Evolutionary conservation across 2,113 vertebrate genomes (phyloP).

Genomic region (Motacilla alba): DNA sequence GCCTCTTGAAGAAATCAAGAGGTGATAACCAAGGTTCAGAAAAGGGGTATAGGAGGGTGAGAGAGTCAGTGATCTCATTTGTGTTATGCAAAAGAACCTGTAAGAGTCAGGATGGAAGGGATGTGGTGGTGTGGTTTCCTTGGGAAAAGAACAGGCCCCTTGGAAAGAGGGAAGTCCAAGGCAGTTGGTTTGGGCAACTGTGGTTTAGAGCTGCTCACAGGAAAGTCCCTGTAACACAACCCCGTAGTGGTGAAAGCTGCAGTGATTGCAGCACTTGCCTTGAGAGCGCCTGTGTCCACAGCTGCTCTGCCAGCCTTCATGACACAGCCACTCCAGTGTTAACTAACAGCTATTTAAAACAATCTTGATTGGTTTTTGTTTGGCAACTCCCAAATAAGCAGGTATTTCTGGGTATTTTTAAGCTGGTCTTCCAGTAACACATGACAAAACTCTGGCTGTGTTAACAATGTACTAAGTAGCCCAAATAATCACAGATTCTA

Average conservation of each 20-base stretch:
- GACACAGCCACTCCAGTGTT: not conserved
- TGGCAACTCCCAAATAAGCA: not conserved
- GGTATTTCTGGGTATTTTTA: not conserved
- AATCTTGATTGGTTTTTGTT: not conserved
- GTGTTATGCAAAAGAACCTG: not conserved
- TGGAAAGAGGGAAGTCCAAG: not conserved
- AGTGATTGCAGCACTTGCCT: not conserved
- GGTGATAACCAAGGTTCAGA: not conserved
- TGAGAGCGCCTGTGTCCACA: not conserved
- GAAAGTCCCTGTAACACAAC: not conserved
- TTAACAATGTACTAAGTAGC: not conserved
- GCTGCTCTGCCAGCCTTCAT: not conserved
- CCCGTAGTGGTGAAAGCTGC: rapidly evolving
- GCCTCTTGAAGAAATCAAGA: not conserved
- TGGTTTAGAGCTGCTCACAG: not conserved
- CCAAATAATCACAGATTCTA: not conserved
- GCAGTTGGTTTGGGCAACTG: not conserved
- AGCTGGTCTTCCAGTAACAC: not conserved
- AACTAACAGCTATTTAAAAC: not conserved
- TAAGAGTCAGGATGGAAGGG: not conserved
- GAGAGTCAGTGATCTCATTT: not conserved
- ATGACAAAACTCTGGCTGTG: not conserved
- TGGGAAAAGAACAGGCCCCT: not conserved
- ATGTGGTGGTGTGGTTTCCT: not conserved
- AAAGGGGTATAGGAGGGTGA: not conserved